A percentile compares a stretch with the other conserved stretches of the same genome.
phyloP scores from a whole-genome alignment of 1,140 invertebrate species.

The Tigriopus japonicus region DNA sequence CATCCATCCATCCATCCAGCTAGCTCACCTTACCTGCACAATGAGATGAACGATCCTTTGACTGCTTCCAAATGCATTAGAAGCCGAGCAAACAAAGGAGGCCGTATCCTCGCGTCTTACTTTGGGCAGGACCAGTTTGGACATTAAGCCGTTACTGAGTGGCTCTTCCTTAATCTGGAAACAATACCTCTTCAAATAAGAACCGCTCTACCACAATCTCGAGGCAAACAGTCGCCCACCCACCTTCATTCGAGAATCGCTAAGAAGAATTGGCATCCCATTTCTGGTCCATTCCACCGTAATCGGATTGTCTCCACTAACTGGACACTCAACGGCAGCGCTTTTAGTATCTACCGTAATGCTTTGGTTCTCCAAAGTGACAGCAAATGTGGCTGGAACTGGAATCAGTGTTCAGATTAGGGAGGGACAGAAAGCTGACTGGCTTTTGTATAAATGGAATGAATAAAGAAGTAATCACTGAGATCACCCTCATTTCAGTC shows the following conservation, averaged over 20 bases:
- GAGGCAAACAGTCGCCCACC: too few relatives aligned
- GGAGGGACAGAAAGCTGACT: too few relatives aligned
- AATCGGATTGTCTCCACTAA: slow-evolving; percentile 1
- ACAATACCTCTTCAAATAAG: too few relatives aligned
- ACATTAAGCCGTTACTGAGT: slow-evolving; percentile 22
- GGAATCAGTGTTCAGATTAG: background rate
- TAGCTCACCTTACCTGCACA: slow-evolving; percentile 5
- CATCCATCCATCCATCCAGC: too few relatives aligned
- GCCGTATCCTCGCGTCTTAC: slow-evolving; percentile 25
- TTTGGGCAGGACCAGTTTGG: slow-evolving; percentile 23
- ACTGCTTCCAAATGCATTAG: slow-evolving; percentile 28
- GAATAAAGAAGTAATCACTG: too few relatives aligned
- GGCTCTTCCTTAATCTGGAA: slow-evolving; percentile 6
- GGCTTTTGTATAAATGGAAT: too few relatives aligned
- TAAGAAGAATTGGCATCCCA: too few relatives aligned
- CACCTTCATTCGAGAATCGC: too few relatives aligned
- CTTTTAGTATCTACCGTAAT: slow-evolving; percentile 23
- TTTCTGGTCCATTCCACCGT: background rate
- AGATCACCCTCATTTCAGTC: too few relatives aligned
- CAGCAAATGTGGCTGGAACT: background rate
- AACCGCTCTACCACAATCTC: too few relatives aligned
- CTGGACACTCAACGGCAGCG: slow-evolving; percentile 16
- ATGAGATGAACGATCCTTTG: slow-evolving; percentile 25
- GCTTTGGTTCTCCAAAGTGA: slow-evolving; percentile 25
- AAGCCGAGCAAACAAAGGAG: slow-evolving; percentile 27